Percentiles rank a stretch among this genome's conserved stretches.
phyloP scores from a whole-genome alignment of 2,113 vertebrate species.

The Hyaena hyaena region DNA sequence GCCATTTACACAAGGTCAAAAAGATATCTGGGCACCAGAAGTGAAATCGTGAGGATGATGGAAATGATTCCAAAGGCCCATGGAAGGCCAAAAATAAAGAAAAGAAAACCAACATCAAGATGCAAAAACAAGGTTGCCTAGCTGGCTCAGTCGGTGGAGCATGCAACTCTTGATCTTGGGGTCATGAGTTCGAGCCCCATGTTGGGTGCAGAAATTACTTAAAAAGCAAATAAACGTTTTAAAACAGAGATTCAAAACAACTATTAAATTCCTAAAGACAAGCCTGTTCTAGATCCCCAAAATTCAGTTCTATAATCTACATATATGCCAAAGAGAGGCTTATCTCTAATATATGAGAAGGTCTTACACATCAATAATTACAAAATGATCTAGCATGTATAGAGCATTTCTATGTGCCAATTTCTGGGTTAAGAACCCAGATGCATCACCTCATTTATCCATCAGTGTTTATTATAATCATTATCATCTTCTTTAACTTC shows the following conservation, averaged over 20 bases:
- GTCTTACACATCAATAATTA: constrained; percentile 14
- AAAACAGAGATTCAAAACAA: constrained; percentile 9
- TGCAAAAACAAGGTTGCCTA: background rate
- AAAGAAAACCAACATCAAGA: constrained; percentile 13
- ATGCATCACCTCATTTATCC: background rate
- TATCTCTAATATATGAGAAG: constrained; percentile 7
- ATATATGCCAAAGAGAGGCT: background rate
- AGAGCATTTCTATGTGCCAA: constrained; percentile 2
- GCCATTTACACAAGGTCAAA: constrained; percentile 26
- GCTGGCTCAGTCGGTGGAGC: too few species aligned
- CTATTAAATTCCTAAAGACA: background rate
- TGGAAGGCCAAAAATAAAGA: background rate
- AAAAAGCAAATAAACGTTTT: too few species aligned
- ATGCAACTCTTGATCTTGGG: too few species aligned
- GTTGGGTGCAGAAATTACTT: too few species aligned
- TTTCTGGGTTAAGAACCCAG: constrained; percentile 36
- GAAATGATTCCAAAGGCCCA: background rate
- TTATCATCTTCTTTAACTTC: constrained; percentile 19
- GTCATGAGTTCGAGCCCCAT: too few species aligned
- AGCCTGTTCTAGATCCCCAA: background rate
- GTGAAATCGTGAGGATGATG: background rate
- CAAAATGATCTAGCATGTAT: constrained; percentile 21
- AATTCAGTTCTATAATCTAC: constrained; percentile 10
- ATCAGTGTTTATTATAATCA: constrained; percentile 4
- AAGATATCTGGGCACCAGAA: background rate